Conservation (phyloP, 2,797 vertebrate genomes). For the Streptopelia turtur region DNA sequence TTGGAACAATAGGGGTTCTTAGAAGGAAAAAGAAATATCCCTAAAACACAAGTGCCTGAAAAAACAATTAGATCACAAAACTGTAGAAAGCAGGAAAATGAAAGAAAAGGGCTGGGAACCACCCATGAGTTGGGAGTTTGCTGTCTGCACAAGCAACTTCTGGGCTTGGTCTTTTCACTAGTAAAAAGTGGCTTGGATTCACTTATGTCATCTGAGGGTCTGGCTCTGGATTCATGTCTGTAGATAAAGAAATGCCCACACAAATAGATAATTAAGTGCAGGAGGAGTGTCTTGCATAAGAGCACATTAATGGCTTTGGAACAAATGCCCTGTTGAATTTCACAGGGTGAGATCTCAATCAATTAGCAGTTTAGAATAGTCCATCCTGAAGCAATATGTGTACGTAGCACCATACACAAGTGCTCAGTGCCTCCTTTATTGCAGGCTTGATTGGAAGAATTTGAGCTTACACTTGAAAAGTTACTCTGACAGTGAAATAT, state of each 20-base stretch:
- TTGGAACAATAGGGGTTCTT: slow-evolving; percentile 27
- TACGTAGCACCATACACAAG: neutral
- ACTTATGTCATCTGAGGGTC: neutral
- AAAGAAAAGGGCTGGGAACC: neutral
- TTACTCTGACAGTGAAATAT: neutral
- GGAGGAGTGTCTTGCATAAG: slow-evolving; percentile 29
- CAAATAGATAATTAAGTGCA: slow-evolving; percentile 35
- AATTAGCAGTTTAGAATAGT: neutral
- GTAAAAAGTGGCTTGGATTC: neutral
- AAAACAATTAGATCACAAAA: slow-evolving; percentile 19
- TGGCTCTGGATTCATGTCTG: neutral
- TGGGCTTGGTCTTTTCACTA: neutral
- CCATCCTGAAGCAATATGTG: neutral
- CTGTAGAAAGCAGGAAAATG: neutral
- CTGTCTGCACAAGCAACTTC: neutral
- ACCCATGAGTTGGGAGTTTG: neutral
- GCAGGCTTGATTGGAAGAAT: neutral
- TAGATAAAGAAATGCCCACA: slow-evolving; percentile 28
- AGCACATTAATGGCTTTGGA: neutral
- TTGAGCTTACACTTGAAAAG: neutral
- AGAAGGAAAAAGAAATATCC: slow-evolving; percentile 19
- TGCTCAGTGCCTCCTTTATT: neutral
- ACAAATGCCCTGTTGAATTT: neutral
- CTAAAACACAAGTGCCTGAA: slow-evolving; percentile 24
- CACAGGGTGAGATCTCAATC: neutral